Conservation (phyloP, 2,113 vertebrate species). For the Pycnonotus jocosus region DNA sequence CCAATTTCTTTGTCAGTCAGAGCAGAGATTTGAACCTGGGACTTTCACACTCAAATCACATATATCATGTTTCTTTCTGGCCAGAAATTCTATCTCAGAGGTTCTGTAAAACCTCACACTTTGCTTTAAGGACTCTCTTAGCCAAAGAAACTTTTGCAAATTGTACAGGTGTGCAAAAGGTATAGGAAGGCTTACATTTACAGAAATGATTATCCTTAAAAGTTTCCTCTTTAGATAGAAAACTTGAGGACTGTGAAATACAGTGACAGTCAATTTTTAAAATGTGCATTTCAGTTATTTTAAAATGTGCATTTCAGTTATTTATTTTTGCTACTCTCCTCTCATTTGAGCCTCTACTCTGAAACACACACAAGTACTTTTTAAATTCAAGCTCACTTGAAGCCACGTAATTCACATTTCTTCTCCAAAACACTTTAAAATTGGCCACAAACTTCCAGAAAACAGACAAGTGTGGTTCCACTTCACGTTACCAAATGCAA, state of each 20-base stretch:
- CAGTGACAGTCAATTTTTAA: not conserved
- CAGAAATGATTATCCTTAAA: not conserved
- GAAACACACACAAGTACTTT: not conserved
- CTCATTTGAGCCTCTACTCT: slow-evolving; percentile 6
- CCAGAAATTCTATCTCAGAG: not conserved
- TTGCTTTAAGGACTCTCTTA: not conserved
- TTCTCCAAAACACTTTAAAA: not conserved
- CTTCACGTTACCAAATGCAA: not conserved
- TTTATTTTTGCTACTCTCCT: not conserved
- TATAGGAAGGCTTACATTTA: not conserved
- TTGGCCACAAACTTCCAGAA: not conserved
- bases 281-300: not conserved
- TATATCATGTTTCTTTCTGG: not conserved
- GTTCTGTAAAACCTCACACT: not conserved
- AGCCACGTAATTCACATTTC: not conserved
- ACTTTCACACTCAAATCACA: not conserved
- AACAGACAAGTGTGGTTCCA: not conserved
- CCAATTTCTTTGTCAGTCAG: not conserved
- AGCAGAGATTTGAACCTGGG: not conserved
- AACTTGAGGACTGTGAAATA: not conserved
- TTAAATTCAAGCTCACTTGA: not conserved
- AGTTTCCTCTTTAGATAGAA: not conserved
- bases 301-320: not conserved
- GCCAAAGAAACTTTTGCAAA: not conserved
- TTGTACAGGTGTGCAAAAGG: not conserved